Base-by-base conservation (phyloP, 2,113 vertebrate species). In the Sorex fumeus region DNA sequence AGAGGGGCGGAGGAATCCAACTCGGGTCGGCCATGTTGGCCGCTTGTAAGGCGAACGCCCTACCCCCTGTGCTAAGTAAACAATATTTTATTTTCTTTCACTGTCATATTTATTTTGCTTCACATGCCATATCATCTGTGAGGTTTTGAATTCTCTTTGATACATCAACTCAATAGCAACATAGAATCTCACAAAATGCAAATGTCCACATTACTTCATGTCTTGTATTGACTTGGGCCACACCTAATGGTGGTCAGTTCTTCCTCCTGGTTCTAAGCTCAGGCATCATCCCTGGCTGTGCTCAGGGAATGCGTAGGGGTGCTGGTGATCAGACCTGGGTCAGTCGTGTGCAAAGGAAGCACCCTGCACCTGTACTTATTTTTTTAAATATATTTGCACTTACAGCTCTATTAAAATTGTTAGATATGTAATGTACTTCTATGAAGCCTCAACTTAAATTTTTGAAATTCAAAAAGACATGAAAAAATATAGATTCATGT, bases 21-120 rank as follows among this genome's bases (percentile, higher is more conserved):
- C n/a, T n/a, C n/a, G n/a, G n/a, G n/a, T n/a, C n/a, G n/a, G n/a
- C n/a, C n/a, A n/a, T n/a, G n/a, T n/a, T n/a, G n/a, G n/a, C n/a
- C n/a, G n/a, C n/a, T n/a, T n/a, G n/a, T n/a, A n/a, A n/a, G n/a
- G n/a, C n/a, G n/a, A n/a, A n/a, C n/a, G n/a, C n/a, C n/a, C n/a
- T n/a, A n/a, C n/a, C n/a, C n/a, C n/a, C n/a, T n/a, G n/a, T n/a
- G n/a, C n/a, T n/a, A n/a, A n/a, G n/a, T n/a, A n/a, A n/a, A n/a
- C 1, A 0, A 0, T 62, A 45, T 43, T 84, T 69, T 71, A 72
- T 88, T 94, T 72, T 1, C 21, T 93, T 80, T 71, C 10, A 69
- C 18, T 82, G 23, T 45, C 77, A 74, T 74, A 23, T 75, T 82
- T 66, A 15, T 80, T 91, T 82, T 62, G 43, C 3, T 16, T 88